Evolutionary conservation across 2,113 vertebrate genomes (phyloP), one percentile per base, ranked within the genome.

Genomic region (Manacus vitellinus): DNA sequence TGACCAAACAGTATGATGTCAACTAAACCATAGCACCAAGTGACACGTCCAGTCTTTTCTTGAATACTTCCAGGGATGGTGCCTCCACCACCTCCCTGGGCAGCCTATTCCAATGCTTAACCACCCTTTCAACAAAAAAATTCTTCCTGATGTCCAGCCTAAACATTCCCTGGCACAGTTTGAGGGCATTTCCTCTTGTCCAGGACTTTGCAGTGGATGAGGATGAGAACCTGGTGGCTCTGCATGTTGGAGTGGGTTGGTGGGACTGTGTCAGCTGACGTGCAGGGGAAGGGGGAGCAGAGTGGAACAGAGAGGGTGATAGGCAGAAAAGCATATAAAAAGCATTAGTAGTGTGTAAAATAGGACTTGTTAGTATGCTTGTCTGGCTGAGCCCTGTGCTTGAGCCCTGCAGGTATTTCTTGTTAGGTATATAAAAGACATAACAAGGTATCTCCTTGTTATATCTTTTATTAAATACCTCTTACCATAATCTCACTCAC

Each of bases 241-340:
- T 20, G 8, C 6, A 9, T 43, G 8, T 12, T 52, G 20, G 20
- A 47, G 27, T 8, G 25, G 1, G 12, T 70, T 5, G 0, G 20
- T 56, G 17, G 6, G 56, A 47, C 12, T 37, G 17, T 17, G 12
- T 5, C 30, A 71, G 16, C 14, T 56, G 23, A 28, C 44, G 31
- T 15, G 16, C 18, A 58, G 12, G 24, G 27, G 5, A 43, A 71
- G 24, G 3, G 2, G 7, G 4, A 58, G 3, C 7, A 35, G 10
- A 0, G 2, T 3, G 10, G 1, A 52, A 21, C 15, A 43, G 41
- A 73, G 7, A 12, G 4, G 1, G 1, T 8, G 2, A 24, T 3
- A 73, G 7, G 14, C 9, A 37, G 31, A 51, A 68, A 51, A 7
- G 14, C 3, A 4, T 56, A 11, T 30, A 49, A 61, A 51, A 55